Evolutionary conservation across 2,113 vertebrate genomes (phyloP).

Genomic region (Callipepla californica): DNA sequence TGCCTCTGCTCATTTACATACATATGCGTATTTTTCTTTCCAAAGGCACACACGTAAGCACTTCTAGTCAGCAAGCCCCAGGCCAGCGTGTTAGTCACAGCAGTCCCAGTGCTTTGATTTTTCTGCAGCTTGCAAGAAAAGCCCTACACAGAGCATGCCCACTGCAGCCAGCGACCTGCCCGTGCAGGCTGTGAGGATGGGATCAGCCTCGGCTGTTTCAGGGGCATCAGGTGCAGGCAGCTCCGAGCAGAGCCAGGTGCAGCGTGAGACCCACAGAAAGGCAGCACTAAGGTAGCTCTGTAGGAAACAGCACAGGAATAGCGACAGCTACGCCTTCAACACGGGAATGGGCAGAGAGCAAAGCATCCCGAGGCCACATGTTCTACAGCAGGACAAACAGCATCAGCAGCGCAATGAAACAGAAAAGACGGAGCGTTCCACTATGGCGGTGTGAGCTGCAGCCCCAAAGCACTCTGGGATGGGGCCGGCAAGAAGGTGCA

Average conservation of each 20-base stretch:
- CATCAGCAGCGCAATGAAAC: neutral
- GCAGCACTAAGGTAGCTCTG: neutral
- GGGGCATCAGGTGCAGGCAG: neutral
- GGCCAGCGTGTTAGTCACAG: neutral
- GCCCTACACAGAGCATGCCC: neutral
- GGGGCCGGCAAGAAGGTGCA: neutral
- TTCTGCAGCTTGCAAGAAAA: neutral
- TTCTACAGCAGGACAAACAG: neutral
- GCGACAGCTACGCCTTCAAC: conserved; percentile 10
- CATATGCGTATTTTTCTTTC: neutral
- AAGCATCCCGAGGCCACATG: neutral
- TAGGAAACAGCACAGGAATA: conserved; percentile 10
- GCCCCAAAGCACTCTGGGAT: neutral
- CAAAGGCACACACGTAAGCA: neutral
- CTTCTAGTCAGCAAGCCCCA: neutral
- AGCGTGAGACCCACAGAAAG: neutral
- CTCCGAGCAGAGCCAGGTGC: neutral
- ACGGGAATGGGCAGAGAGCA: conserved; percentile 18
- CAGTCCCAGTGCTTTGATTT: neutral
- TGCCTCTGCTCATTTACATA: neutral
- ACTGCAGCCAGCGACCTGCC: neutral
- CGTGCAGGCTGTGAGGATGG: neutral
- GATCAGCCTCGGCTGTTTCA: neutral
- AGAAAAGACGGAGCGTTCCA: neutral
- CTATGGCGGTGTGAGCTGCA: accelerated